phyloP scores from a whole-genome alignment of 1,140 invertebrate species.

The Dryas iulia region DNA sequence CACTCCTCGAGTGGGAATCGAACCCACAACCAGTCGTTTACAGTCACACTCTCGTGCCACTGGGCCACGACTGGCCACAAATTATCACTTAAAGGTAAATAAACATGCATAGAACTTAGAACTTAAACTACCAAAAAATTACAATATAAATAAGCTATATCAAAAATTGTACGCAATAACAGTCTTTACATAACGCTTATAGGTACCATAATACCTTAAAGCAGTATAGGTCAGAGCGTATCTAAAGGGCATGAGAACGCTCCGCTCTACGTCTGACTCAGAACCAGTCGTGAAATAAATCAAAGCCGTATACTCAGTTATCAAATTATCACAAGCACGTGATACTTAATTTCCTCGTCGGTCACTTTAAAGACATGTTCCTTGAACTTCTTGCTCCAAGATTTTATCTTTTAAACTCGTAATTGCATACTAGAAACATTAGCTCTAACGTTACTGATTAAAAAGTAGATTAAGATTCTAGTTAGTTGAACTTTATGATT shows the following conservation, averaged over 20 bases:
- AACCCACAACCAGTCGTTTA: too few relatives aligned
- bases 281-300: constrained; percentile 70
- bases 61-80: too few relatives aligned
- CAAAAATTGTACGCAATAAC: background rate
- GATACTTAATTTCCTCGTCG: constrained; percentile 73
- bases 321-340: constrained; percentile 79
- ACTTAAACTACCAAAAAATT: background rate
- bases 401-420: constrained; percentile 59
- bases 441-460: constrained; percentile 49
- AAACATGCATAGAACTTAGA: background rate
- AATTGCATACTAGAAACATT: constrained; percentile 74
- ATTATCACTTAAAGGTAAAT: too few relatives aligned
- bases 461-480: constrained; percentile 22
- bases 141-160: background rate
- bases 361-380: constrained; percentile 75
- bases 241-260: constrained; percentile 62
- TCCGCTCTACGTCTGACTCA: constrained; percentile 47
- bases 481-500: background rate
- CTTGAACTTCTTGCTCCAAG: constrained; percentile 58
- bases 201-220: background rate
- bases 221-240: constrained; percentile 16
- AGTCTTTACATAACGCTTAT: background rate
- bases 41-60: too few relatives aligned
- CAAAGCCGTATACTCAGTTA: constrained; percentile 65
- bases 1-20: too few relatives aligned